These are phyloP conservation scores for Prionace glauca DNA, from an alignment of 2,797 vertebrate genomes.

Conservation along the genomic window DNA sequence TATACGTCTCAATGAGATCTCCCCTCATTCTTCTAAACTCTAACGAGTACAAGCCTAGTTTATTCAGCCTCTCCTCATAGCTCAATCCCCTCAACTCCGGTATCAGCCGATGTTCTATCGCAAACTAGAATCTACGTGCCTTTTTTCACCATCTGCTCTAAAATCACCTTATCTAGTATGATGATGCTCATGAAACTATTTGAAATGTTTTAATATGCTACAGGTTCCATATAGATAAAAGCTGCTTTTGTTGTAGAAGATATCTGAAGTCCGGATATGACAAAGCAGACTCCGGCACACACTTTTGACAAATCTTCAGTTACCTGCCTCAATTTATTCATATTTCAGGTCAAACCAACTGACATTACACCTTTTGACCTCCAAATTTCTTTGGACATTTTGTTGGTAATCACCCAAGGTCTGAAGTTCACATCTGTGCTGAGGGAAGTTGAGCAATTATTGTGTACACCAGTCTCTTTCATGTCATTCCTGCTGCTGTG, in stretches of 20 bases:
- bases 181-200: background rate
- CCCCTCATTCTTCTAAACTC: too few species aligned
- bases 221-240: background rate
- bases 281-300: background rate
- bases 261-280: background rate
- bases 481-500: background rate
- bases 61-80: too few species aligned
- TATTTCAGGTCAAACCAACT: background rate
- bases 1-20: too few species aligned
- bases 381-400: background rate
- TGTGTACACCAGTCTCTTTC: background rate
- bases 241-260: background rate
- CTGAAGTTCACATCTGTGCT: background rate
- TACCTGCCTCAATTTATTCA: background rate
- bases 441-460: background rate
- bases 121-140: background rate
- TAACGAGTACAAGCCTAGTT: too few species aligned
- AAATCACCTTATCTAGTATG: background rate
- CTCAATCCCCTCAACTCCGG: too few species aligned
- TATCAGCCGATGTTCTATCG: background rate
- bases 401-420: background rate
- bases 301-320: background rate
- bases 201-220: background rate
- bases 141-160: background rate
- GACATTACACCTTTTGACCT: background rate